These are phyloP conservation scores for Chanos chanos DNA, from an alignment of 2,797 vertebrate genomes.

Conservation along the genomic window DNA sequence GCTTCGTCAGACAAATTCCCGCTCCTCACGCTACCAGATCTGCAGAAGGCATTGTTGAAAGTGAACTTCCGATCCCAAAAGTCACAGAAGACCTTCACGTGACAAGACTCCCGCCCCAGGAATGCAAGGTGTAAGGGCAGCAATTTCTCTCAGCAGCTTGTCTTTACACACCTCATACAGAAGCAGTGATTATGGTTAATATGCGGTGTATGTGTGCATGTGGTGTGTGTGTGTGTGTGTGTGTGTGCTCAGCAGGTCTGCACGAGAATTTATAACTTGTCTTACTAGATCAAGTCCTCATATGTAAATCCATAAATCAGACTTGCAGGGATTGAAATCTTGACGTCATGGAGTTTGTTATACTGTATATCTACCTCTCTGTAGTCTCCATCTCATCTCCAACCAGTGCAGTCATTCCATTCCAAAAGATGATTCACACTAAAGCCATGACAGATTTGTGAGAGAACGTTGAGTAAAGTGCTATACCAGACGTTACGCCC, in stretches of 20 bases:
- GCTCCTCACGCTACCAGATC: conserved; percentile 36
- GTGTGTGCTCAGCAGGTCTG: not conserved
- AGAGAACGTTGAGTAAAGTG: too few species aligned
- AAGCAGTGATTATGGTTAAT: conserved; percentile 53
- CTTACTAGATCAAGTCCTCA: too few species aligned
- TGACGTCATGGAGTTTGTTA: too few species aligned
- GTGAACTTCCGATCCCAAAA: conserved; percentile 33
- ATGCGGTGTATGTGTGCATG: not conserved
- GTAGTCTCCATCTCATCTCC: too few species aligned
- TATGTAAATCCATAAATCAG: too few species aligned
- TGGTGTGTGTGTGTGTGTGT: not conserved
- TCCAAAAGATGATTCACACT: too few species aligned
- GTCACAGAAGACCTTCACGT: conserved; percentile 21
- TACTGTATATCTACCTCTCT: too few species aligned
- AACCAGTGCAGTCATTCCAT: too few species aligned
- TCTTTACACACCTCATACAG: conserved; percentile 59
- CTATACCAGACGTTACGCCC: too few species aligned
- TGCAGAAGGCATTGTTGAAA: conserved; percentile 34
- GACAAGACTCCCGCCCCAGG: conserved; percentile 44
- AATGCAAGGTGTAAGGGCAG: conserved; percentile 66
- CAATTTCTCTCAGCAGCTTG: conserved; percentile 52
- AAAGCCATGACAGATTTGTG: too few species aligned
- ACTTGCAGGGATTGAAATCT: too few species aligned
- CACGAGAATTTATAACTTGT: not conserved
- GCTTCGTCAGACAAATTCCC: conserved; percentile 47